Evolutionary conservation across 2,113 vertebrate genomes (phyloP).

Genomic region (Numida meleagris): DNA sequence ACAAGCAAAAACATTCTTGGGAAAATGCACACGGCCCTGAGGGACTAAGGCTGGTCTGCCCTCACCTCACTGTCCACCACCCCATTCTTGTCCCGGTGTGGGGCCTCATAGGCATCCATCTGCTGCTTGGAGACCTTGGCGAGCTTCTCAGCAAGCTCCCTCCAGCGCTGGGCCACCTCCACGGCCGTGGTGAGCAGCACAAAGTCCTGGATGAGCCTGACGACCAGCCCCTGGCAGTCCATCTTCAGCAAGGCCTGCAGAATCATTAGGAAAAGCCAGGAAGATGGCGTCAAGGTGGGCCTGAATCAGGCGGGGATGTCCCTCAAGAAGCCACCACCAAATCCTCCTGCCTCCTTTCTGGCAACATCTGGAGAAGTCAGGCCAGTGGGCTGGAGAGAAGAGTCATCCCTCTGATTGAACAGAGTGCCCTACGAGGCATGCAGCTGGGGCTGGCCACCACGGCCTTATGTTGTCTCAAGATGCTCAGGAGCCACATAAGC

Average conservation of each 20-base stretch:
- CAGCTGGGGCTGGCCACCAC: neutral
- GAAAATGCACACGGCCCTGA: neutral
- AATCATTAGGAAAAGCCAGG: neutral
- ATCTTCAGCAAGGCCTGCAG: constrained; percentile 92
- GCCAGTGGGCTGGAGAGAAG: neutral
- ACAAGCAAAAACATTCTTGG: neutral
- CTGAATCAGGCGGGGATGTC: rapidly evolving
- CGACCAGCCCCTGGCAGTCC: constrained; percentile 97
- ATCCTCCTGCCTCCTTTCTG: neutral
- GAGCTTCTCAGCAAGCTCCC: constrained; percentile 93
- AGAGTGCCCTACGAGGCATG: rapidly evolving
- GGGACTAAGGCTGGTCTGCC: rapidly evolving
- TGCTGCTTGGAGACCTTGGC: constrained; percentile 92
- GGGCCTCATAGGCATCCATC: constrained; percentile 97
- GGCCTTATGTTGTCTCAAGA: neutral
- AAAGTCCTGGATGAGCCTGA: constrained; percentile 93
- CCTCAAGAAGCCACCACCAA: neutral
- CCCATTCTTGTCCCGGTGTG: constrained; percentile 88
- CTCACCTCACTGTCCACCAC: constrained; percentile 92
- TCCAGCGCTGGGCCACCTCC: constrained; percentile 93
- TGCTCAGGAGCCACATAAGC: neutral
- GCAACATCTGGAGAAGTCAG: neutral
- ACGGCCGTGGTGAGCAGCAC: constrained; percentile 95
- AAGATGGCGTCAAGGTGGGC: neutral
- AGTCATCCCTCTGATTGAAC: neutral